Conservation (phyloP, 2,113 vertebrate genomes). For the Garra rufa region DNA sequence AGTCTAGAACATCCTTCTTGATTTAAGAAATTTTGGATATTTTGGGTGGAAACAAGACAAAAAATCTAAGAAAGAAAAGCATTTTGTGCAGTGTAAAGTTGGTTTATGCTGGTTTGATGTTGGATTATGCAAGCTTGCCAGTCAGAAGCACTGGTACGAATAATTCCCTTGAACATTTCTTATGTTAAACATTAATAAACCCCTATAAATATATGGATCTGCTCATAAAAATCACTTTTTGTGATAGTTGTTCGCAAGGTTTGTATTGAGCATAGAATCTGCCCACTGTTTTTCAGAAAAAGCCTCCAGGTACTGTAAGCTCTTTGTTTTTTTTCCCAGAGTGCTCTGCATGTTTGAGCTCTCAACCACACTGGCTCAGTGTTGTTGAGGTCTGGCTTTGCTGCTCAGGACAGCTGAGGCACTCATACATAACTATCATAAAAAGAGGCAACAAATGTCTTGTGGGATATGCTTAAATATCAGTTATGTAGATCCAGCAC, state of each 20-base stretch:
- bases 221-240: background rate
- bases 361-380: background rate
- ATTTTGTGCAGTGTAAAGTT: no score
- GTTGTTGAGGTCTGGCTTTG: background rate
- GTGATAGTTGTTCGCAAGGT: background rate
- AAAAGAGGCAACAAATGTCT: background rate
- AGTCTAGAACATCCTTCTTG: no score
- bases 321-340: background rate
- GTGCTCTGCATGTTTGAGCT: slow-evolving; percentile 2
- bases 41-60: no score
- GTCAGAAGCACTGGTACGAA: background rate
- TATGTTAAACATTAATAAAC: background rate
- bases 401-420: background rate
- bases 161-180: background rate
- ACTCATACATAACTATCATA: background rate
- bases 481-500: background rate
- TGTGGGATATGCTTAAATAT: background rate
- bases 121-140: background rate
- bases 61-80: no score
- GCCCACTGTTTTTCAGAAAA: background rate
- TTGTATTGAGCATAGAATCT: background rate
- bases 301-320: background rate
- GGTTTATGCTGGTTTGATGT: background rate
- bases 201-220: background rate
- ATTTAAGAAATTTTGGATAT: no score